Conservation (phyloP, 2,888 invertebrate species). For the Plebejus argus region DNA sequence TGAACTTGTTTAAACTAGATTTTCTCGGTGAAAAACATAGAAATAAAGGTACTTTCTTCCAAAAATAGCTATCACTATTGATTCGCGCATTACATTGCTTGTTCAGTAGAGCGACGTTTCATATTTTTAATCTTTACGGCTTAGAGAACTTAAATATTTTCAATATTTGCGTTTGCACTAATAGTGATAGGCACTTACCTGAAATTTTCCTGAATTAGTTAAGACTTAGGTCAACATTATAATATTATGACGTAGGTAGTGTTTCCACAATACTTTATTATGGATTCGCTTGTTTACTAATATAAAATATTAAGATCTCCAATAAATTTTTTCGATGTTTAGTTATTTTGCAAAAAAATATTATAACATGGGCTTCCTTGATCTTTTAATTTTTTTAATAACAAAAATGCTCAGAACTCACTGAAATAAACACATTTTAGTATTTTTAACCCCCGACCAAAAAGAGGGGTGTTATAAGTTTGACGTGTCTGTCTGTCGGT, state of each 20-base stretch:
- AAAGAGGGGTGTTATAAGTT: too few species aligned
- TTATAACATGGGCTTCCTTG: neutral
- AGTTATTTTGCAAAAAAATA: neutral
- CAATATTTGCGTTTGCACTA: constrained; percentile 2
- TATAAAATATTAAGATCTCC: neutral
- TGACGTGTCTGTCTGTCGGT: too few species aligned
- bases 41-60: constrained; percentile 27
- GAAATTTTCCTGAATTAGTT: neutral
- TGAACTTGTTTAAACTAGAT: constrained; percentile 28
- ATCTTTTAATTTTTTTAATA: too few species aligned
- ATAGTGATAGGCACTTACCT: neutral
- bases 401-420: neutral
- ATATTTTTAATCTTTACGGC: neutral
- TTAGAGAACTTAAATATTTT: neutral
- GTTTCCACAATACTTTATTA: neutral
- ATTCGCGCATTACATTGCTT: neutral
- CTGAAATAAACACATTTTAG: neutral
- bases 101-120: neutral
- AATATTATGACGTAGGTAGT: neutral
- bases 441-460: too few species aligned
- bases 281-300: neutral
- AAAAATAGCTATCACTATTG: constrained; percentile 12
- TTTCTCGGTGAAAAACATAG: constrained; percentile 11
- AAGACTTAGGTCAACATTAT: neutral
- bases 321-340: neutral